phyloP scores from a whole-genome alignment of 2,797 vertebrate genomes.

The Peromyscus melanophrys region DNA sequence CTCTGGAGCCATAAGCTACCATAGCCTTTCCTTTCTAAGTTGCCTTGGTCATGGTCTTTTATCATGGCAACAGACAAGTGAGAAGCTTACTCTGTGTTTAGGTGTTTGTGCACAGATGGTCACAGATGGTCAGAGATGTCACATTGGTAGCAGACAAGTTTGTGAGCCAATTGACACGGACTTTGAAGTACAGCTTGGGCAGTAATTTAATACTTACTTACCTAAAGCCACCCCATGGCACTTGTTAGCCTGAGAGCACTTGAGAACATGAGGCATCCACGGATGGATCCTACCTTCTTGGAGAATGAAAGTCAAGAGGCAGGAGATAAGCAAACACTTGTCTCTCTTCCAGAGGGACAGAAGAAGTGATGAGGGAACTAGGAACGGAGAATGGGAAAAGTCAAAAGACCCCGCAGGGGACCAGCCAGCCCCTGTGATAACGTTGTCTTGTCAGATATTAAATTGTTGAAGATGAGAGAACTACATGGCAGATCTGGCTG shows the following conservation, averaged over 20 bases:
- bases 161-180: background rate
- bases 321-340: background rate
- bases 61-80: background rate
- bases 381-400: background rate
- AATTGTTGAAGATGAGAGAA: background rate
- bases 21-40: background rate
- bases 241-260: background rate
- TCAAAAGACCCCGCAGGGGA: background rate
- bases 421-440: background rate
- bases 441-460: background rate
- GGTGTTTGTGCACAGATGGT: background rate
- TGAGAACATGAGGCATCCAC: background rate
- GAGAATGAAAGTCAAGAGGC: background rate
- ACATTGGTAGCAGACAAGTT: background rate
- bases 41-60: background rate
- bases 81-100: background rate
- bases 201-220: background rate
- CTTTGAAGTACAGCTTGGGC: background rate
- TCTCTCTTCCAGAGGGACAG: background rate
- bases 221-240: rapidly evolving
- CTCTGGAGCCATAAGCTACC: background rate
- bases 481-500: rapidly evolving
- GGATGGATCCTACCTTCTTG: background rate
- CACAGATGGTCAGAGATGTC: background rate
- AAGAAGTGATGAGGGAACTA: background rate